Evolutionary conservation across 1,140 invertebrate genomes (phyloP), one percentile per base, ranked within the genome.

Genomic region (Tachypleus tridentatus): DNA sequence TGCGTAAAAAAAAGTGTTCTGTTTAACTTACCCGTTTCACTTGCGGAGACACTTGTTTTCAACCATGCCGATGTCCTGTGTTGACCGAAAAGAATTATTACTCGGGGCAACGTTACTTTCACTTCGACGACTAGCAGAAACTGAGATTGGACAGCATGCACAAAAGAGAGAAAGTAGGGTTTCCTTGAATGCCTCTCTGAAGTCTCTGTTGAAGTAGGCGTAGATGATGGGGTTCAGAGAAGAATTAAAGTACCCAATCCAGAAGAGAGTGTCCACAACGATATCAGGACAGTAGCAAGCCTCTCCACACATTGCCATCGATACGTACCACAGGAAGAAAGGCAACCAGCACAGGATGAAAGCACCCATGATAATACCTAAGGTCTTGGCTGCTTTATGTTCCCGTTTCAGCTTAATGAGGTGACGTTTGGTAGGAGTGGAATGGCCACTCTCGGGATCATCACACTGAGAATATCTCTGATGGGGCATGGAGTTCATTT

Each of bases 241-340:
- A 4, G 93, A 97, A 78, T 99, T 98, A 75, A 94, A 91, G 78
- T 98, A 99, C 51, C 96, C 97, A 73, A 98, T 94, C 97, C 97
- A 99, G 80, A 98, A 98, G 66, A 98, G 82, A 49, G 93, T 83
- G 59, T 89, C 85, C 9, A 94, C 89, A 49, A 97, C 84, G 52
- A 90, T 81, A 53, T 91, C 84, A 3, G 93, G 93, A 76, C 91
- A 97, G 6, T 71, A 53, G 64, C 64, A 68, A n/a, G 51, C 51
- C 9, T 63, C 58, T 29, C 82, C 84, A 76, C 92, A 97, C 53
- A 95, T 80, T 7, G 87, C 85, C 8, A 88, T 89, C 49, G 86
- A 86, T 53, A 90, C 83, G 77, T 94, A 94, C 91, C 89, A 94
- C 49, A 91, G 79, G 77, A 99, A 98, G 79, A 99, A 98, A 3